Conservation (phyloP, 2,888 invertebrate genomes). For the Hemistola chrysoprasaria region DNA sequence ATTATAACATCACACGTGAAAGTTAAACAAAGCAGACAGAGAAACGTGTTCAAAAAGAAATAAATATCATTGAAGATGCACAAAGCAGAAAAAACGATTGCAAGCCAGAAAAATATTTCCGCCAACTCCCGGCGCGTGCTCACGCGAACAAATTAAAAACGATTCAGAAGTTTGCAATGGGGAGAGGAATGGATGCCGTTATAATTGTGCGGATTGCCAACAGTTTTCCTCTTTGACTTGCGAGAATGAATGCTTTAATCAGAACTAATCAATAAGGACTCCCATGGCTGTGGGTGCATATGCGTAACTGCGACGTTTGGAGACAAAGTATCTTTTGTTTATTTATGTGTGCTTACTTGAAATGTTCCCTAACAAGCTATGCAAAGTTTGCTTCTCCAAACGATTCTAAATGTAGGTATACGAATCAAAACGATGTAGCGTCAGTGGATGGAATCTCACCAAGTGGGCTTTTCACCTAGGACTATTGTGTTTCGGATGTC, state of each 20-base stretch:
- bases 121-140: constrained; percentile 12
- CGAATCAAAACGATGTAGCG: no score
- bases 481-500: no score
- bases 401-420: no score
- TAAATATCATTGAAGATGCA: constrained; percentile 12
- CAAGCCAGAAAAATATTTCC: constrained; percentile 17
- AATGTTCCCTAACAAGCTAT: no score
- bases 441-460: no score
- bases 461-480: no score
- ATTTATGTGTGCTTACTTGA: no score
- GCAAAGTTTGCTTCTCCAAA: no score
- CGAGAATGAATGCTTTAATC: constrained; percentile 26
- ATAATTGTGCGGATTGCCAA: constrained; percentile 25
- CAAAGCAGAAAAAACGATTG: constrained; percentile 10
- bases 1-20: constrained; percentile 1
- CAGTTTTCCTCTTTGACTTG: constrained; percentile 41
- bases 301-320: no score
- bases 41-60: constrained; percentile 5
- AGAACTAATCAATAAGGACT: constrained; percentile 1
- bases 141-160: constrained; percentile 28
- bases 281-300: no score
- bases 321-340: no score
- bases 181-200: constrained; percentile 15
- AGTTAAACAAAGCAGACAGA: constrained; percentile 4
- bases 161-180: constrained; percentile 16